These are phyloP conservation scores for Spialia ferax DNA, from an alignment of 2,888 invertebrate species.

Conservation along the genomic window DNA sequence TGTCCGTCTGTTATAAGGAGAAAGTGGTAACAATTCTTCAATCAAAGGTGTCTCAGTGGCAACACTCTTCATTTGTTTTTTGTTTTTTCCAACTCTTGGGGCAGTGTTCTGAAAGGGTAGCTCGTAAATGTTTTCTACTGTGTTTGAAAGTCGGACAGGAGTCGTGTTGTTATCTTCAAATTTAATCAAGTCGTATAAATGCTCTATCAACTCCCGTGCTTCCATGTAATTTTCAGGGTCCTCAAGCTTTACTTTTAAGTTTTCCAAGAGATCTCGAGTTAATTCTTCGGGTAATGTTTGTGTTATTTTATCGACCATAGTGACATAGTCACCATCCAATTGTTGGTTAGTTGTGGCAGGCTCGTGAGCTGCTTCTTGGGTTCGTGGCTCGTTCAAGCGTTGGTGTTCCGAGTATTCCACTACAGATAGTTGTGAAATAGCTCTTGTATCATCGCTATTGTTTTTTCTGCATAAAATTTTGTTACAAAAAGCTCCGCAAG, in stretches of 20 bases:
- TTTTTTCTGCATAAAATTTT: constrained; percentile 74
- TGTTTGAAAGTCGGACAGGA: constrained; percentile 59
- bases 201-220: constrained; percentile 92
- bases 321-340: constrained; percentile 54
- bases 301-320: constrained; percentile 88
- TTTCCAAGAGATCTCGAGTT: constrained; percentile 90
- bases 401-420: constrained; percentile 89
- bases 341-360: constrained; percentile 1
- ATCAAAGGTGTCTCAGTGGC: constrained; percentile 87
- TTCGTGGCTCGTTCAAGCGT: constrained; percentile 85
- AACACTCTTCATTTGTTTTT: constrained; percentile 80
- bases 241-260: constrained; percentile 89
- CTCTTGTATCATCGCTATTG: constrained; percentile 86
- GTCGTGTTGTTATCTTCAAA: constrained; percentile 89
- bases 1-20: constrained; percentile 77
- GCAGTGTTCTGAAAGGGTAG: constrained; percentile 83
- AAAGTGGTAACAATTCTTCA: constrained; percentile 83
- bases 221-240: constrained; percentile 91
- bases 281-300: constrained; percentile 92
- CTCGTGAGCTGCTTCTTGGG: constrained; percentile 71
- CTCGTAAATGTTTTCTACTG: constrained; percentile 88
- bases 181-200: constrained; percentile 91
- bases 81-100: constrained; percentile 70
- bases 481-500: constrained; percentile 69
- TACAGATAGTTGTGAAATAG: constrained; percentile 87